These are phyloP conservation scores for Siderastrea radians DNA, from an alignment of 92 coral and sea anemone species.

Conservation along the genomic window DNA sequence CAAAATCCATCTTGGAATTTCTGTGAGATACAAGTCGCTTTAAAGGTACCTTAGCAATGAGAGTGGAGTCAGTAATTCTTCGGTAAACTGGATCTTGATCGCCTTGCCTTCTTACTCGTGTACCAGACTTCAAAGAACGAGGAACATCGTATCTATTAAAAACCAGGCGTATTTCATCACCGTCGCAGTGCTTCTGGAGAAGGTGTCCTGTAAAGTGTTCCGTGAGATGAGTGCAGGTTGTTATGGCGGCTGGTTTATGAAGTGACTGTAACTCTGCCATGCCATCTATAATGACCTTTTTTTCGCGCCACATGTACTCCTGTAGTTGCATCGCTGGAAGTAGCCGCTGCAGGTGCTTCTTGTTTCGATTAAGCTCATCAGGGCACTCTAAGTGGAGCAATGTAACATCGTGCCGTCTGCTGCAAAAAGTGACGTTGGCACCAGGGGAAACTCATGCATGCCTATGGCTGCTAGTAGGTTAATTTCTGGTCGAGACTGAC, in stretches of 20 bases:
- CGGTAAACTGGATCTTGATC: background rate
- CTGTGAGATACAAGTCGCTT: background rate
- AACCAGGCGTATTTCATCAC: background rate
- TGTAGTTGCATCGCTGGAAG: background rate
- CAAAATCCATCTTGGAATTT: background rate
- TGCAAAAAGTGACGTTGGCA: background rate
- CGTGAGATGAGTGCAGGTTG: background rate
- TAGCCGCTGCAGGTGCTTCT: background rate
- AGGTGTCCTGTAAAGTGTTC: background rate
- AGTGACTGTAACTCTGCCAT: background rate
- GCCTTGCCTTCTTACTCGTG: background rate
- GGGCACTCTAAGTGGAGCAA: slow-evolving; percentile 11
- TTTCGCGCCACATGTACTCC: background rate
- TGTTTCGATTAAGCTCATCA: background rate
- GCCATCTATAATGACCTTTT: background rate
- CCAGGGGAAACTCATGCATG: background rate
- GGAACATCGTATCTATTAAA: background rate
- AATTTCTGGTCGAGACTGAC: no score
- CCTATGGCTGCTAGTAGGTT: background rate
- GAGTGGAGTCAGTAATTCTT: background rate
- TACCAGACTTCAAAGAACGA: background rate
- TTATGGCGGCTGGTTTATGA: background rate
- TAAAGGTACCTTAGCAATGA: background rate
- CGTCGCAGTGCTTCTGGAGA: background rate
- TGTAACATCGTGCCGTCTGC: slow-evolving; percentile 27